These are phyloP conservation scores for Onthophagus taurus DNA, from an alignment of 1,140 invertebrate genomes.

Conservation along the genomic window DNA sequence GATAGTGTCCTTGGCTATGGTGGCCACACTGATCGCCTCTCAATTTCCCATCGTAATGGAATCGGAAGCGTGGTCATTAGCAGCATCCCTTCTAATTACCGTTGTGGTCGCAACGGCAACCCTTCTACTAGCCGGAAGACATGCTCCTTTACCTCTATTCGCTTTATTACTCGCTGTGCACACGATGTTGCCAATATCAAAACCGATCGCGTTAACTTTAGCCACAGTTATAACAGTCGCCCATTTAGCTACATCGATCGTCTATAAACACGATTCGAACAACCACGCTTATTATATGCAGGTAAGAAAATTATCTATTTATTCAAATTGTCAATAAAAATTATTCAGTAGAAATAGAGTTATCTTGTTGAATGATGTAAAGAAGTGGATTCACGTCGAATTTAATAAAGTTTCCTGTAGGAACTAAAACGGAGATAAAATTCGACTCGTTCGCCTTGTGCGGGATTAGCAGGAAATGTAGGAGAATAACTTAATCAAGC, in stretches of 20 bases:
- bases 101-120: slow-evolving; percentile 40
- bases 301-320: slow-evolving; percentile 2
- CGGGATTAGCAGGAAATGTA: too few species aligned
- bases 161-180: slow-evolving; percentile 57
- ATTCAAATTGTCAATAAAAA: neutral
- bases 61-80: slow-evolving; percentile 42
- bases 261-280: slow-evolving; percentile 20
- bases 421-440: neutral
- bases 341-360: neutral
- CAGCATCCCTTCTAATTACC: slow-evolving; percentile 43
- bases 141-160: slow-evolving; percentile 53
- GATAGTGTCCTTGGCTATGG: slow-evolving; percentile 40
- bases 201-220: slow-evolving; percentile 49
- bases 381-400: neutral
- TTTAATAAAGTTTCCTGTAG: neutral
- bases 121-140: slow-evolving; percentile 41
- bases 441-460: too few species aligned
- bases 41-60: slow-evolving; percentile 44
- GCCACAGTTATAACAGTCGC: slow-evolving; percentile 48
- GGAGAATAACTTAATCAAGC: too few species aligned
- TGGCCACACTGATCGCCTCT: slow-evolving; percentile 40
- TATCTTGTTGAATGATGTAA: neutral
- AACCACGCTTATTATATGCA: slow-evolving; percentile 2
- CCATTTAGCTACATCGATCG: slow-evolving; percentile 46
- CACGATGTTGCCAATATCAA: slow-evolving; percentile 60